A percentile compares a stretch with the other conserved stretches of the same genome.
Conservation (phyloP, 2,797 vertebrate species). For the Microchirus variegatus region DNA sequence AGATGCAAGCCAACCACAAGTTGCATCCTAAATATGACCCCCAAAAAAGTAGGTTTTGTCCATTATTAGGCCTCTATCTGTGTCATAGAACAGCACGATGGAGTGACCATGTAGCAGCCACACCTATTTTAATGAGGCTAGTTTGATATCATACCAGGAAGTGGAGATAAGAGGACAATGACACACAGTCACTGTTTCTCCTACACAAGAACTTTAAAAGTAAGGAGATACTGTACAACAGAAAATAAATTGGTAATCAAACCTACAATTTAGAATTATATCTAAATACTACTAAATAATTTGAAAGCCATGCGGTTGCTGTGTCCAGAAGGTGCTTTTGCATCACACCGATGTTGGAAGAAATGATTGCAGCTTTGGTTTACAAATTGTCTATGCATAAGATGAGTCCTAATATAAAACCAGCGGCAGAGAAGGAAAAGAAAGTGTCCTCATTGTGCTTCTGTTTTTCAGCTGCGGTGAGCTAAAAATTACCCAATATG, state of each 20-base stretch:
- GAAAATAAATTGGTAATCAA: constrained; percentile 4
- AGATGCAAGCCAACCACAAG: too few relatives aligned
- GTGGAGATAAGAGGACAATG: constrained; percentile 61
- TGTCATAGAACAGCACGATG: constrained; percentile 7
- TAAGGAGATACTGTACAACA: background rate
- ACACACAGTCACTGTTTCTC: constrained; percentile 23
- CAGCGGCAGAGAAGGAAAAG: constrained; percentile 12
- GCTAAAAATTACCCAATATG: constrained; percentile 48
- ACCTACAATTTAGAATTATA: too few relatives aligned
- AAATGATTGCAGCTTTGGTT: too few relatives aligned
- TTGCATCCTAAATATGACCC: too few relatives aligned
- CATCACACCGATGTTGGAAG: too few relatives aligned
- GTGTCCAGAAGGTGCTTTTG: too few relatives aligned
- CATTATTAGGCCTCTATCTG: background rate
- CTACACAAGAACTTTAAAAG: constrained; percentile 12
- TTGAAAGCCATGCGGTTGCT: too few relatives aligned
- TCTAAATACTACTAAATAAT: too few relatives aligned
- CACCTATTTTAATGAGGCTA: constrained; percentile 58
- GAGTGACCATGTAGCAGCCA: constrained; percentile 25
- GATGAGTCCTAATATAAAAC: constrained; percentile 18
- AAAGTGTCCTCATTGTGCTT: constrained; percentile 46
- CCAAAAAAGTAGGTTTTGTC: background rate
- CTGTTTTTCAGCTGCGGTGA: constrained; percentile 50
- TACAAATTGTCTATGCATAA: too few relatives aligned
- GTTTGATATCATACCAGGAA: constrained; percentile 64